A percentile compares a stretch with the other conserved stretches of the same genome.
Conservation (phyloP, 2,113 vertebrate genomes). For the Ovis canadensis region DNA sequence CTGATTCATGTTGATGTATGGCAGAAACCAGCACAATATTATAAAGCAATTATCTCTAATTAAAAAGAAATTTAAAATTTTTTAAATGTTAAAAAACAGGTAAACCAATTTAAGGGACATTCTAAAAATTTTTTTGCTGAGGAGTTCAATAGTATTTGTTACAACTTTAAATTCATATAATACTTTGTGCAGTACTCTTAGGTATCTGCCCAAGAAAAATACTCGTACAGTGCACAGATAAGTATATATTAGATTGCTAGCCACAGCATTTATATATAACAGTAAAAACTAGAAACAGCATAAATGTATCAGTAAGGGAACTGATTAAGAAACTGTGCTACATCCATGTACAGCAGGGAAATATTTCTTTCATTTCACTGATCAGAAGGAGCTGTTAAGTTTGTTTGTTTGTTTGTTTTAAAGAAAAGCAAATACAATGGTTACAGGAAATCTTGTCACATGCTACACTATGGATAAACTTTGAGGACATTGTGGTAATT, state of each 20-base stretch:
- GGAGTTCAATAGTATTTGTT: neutral
- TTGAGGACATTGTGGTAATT: neutral
- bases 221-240: neutral
- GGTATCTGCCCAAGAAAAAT: neutral
- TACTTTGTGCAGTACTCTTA: neutral
- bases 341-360: neutral
- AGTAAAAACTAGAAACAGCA: neutral
- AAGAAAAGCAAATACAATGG: neutral
- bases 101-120: neutral
- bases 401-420: neutral
- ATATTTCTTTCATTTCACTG: neutral
- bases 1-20: neutral
- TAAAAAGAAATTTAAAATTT: neutral
- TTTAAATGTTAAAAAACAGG: neutral
- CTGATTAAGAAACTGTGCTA: neutral
- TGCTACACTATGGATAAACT: neutral
- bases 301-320: neutral
- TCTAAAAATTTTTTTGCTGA: neutral
- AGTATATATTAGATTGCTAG: neutral
- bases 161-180: neutral
- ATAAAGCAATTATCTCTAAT: neutral
- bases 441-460: neutral
- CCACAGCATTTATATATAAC: neutral
- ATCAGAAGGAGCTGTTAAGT: neutral
- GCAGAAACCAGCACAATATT: neutral